Conservation (phyloP, 2,113 vertebrate species). For the Vanacampus margaritifer region DNA sequence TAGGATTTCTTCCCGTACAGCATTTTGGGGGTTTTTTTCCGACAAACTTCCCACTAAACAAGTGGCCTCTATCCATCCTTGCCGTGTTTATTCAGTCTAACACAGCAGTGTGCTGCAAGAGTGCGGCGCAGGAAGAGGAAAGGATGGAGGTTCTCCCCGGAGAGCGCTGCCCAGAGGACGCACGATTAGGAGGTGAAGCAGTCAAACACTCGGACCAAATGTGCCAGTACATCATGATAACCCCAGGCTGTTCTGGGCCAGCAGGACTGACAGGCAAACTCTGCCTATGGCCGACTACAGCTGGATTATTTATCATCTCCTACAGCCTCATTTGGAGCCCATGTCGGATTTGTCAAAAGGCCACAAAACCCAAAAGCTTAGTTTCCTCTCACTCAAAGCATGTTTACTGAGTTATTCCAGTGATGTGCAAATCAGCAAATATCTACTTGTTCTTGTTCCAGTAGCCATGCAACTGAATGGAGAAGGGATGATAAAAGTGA, state of each 20-base stretch:
- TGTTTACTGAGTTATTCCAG: slow-evolving; percentile 13
- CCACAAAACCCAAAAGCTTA: slow-evolving; percentile 7
- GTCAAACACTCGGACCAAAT: slow-evolving; percentile 78
- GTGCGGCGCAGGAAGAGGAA: slow-evolving; percentile 38
- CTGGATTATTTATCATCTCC: slow-evolving; percentile 82
- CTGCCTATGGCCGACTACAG: slow-evolving; percentile 78
- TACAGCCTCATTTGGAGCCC: slow-evolving; percentile 76
- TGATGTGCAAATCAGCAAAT: slow-evolving; percentile 5
- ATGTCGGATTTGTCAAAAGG: slow-evolving; percentile 25
- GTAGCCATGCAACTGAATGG: not conserved
- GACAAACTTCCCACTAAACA: slow-evolving; percentile 21
- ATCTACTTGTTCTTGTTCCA: not conserved
- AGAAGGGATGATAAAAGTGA: not conserved
- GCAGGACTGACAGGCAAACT: slow-evolving; percentile 81
- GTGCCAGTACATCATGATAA: slow-evolving; percentile 79
- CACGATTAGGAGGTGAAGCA: slow-evolving; percentile 79
- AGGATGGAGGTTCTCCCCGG: slow-evolving; percentile 63
- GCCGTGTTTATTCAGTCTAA: slow-evolving; percentile 25
- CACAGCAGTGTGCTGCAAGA: slow-evolving; percentile 31
- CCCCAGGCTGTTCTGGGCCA: slow-evolving; percentile 78
- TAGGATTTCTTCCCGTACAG: slow-evolving; percentile 6
- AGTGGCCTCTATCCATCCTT: slow-evolving; percentile 21
- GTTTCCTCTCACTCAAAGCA: slow-evolving; percentile 4
- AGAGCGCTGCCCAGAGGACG: slow-evolving; percentile 76
- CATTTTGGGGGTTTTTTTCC: not conserved